These are phyloP conservation scores for Tursiops truncatus DNA, from an alignment of 2,113 vertebrate species.

Conservation along the genomic window DNA sequence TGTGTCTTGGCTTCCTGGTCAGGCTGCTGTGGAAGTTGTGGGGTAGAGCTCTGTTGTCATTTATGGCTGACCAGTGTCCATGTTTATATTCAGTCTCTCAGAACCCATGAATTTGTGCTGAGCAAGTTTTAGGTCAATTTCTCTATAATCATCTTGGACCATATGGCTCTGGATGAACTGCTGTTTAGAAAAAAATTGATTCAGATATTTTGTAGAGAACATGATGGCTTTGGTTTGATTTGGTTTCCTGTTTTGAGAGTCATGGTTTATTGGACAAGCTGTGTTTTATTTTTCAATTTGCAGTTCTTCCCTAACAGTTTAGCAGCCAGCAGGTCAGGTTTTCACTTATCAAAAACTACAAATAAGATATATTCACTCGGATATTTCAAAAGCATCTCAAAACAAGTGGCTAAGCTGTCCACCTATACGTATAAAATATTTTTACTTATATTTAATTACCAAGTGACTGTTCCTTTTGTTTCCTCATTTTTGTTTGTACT, in stretches of 20 bases:
- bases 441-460: background rate
- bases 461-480: background rate
- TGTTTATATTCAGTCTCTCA: background rate
- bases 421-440: background rate
- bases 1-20: background rate
- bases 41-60: background rate
- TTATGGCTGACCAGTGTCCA: background rate
- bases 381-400: background rate
- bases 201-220: background rate
- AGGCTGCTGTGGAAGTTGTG: background rate
- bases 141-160: background rate
- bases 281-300: conserved; percentile 35
- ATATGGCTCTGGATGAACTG: background rate
- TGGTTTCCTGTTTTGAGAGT: background rate
- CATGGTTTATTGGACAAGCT: background rate
- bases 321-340: background rate
- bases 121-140: background rate
- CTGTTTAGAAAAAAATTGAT: background rate
- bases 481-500: background rate
- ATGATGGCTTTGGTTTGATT: background rate
- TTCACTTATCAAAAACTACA: conserved; percentile 22
- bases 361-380: background rate
- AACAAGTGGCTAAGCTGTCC: background rate
- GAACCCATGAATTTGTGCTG: background rate
- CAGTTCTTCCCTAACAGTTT: background rate